A percentile compares a stretch with the other conserved stretches of the same genome.
Conservation (phyloP, 2,113 vertebrate species). For the Thinocorus orbignyianus region DNA sequence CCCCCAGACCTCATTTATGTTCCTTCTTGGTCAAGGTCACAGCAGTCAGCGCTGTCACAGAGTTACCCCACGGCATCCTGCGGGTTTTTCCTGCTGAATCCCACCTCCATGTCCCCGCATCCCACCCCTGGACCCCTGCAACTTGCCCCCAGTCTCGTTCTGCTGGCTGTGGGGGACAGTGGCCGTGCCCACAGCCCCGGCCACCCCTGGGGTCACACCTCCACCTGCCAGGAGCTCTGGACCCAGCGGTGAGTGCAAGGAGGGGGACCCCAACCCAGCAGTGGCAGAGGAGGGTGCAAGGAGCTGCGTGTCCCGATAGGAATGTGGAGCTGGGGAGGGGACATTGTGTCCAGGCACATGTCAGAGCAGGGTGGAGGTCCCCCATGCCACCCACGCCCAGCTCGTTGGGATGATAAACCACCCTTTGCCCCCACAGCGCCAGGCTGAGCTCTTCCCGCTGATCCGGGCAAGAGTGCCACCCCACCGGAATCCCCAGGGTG, state of each 20-base stretch:
- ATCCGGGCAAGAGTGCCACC: accelerated
- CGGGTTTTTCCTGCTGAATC: not conserved
- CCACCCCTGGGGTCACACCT: not conserved
- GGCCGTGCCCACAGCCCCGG: accelerated
- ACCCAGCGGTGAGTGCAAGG: not conserved
- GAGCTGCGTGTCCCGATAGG: accelerated
- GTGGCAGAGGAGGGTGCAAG: not conserved
- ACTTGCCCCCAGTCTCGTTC: not conserved
- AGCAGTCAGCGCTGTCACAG: accelerated
- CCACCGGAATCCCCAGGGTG: not conserved
- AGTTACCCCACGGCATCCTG: accelerated
- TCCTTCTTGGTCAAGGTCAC: not conserved
- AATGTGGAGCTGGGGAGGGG: not conserved
- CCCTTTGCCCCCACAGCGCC: not conserved
- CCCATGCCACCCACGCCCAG: not conserved
- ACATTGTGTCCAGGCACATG: not conserved
- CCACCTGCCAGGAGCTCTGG: accelerated
- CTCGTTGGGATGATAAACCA: not conserved
- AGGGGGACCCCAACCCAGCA: accelerated
- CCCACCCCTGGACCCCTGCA: too few relatives aligned
- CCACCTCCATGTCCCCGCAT: not conserved
- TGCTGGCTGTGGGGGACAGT: not conserved
- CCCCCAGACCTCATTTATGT: not conserved
- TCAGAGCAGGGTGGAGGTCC: not conserved
- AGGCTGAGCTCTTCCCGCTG: not conserved